Evolutionary conservation across 2,797 vertebrate species (phyloP), one percentile per base, ranked within the genome.

Genomic region (Gobionotothen gibberifrons): DNA sequence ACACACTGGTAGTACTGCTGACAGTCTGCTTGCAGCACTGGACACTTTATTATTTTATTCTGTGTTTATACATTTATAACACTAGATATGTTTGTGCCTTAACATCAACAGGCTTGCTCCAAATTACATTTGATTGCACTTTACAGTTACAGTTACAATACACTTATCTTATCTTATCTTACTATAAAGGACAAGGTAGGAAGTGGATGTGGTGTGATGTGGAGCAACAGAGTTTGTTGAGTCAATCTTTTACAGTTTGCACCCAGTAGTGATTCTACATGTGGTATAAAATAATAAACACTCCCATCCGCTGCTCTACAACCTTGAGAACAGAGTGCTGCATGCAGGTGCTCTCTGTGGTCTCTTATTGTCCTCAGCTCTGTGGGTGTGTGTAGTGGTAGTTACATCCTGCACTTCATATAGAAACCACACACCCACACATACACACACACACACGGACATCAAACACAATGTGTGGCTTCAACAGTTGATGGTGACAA

Each of bases 371-470:
- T 93, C 74, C 58, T 85, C 66, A 0, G 36, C 83, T 82, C 79
- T 70, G 78, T 84, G 81, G 79, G 91, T 90, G 90, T 88, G 86
- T 83, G 60, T 39, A n/a, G 53, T 42, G 1, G 68, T 63, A 8
- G 75, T 73, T 62, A 90, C 89, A 93, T 92, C 92, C 91, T 93
- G 91, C 79, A 10, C 78, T 70, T 82, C 86, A 85, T 89, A 81
- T 62, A 79, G 85, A 86, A 92, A 88, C 76, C 65, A 68, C 79
- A 86, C 83, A 80, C 89, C 16, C 21, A 48, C 65, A 51, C 57
- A 57, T 57, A 54, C 15, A 54, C 46, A 47, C 17, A 49, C 21
- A 54, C 44, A 46, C 16, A 49, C 13, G 11, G 9, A 55, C 8
- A 86, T 85, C 64, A 90, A 67, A 84, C 65, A 75, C 72, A 81